These are phyloP conservation scores for Scomber colias DNA, from an alignment of 2,113 vertebrate species.

Conservation along the genomic window DNA sequence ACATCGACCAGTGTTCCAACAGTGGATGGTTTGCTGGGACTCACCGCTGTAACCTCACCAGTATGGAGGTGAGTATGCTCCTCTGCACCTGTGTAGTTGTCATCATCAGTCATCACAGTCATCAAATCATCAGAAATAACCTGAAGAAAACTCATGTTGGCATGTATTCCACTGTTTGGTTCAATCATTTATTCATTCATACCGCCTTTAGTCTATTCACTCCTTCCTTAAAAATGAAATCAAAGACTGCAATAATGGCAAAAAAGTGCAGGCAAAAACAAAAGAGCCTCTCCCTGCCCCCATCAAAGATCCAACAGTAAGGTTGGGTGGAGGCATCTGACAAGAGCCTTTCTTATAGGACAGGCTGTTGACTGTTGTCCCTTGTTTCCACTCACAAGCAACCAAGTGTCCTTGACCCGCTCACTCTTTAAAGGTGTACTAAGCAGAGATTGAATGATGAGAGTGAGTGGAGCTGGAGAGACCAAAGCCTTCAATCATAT, in stretches of 20 bases:
- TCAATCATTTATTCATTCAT: not conserved
- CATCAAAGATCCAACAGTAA: not conserved
- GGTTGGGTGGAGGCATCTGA: not conserved
- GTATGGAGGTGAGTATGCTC: constrained; percentile 89
- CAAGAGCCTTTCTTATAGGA: not conserved
- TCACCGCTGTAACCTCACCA: constrained; percentile 95
- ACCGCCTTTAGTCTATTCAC: not conserved
- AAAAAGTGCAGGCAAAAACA: not conserved
- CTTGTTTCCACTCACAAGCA: not conserved
- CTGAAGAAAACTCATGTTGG: not conserved
- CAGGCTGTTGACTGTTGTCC: not conserved
- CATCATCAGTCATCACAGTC: not conserved
- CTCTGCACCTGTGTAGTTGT: not conserved
- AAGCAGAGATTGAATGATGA: no score
- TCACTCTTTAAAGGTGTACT: not conserved
- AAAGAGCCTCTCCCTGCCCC: no score
- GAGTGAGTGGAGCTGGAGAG: no score
- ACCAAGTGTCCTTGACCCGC: not conserved
- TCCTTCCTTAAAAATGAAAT: not conserved
- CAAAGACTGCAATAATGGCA: not conserved
- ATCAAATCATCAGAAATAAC: not conserved
- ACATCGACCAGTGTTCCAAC: constrained; percentile 96
- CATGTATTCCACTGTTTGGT: not conserved
- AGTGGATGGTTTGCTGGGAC: constrained; percentile 98
- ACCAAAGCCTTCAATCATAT: no score